Evolutionary conservation across 2,797 vertebrate genomes (phyloP).

Genomic region (Pseudochromis fuscus): DNA sequence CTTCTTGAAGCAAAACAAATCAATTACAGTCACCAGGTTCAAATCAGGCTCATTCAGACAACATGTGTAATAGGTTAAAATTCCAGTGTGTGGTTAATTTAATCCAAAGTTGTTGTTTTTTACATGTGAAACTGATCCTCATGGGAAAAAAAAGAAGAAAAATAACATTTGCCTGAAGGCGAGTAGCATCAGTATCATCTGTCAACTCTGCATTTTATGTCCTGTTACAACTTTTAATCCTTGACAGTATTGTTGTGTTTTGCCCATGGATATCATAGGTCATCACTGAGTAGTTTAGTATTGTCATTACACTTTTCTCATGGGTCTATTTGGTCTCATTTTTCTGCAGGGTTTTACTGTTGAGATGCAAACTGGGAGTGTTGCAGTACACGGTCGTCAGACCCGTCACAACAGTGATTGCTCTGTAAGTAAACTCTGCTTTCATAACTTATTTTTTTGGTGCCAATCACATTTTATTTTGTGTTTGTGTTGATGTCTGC

Average conservation of each 20-base stretch:
- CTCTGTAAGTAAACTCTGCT: conserved; percentile 89
- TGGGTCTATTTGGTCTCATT: conserved; percentile 8
- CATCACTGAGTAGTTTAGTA: neutral
- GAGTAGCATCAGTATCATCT: neutral
- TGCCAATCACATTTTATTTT: neutral
- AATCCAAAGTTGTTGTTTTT: conserved; percentile 3
- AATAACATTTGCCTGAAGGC: neutral
- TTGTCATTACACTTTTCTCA: neutral
- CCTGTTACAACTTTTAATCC: neutral
- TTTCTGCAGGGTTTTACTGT: conserved; percentile 90
- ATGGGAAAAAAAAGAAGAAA: neutral
- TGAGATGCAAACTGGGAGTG: conserved; percentile 97
- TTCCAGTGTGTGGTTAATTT: conserved; percentile 37
- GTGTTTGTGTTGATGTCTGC: neutral
- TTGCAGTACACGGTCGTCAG: conserved; percentile 97
- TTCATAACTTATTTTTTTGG: neutral
- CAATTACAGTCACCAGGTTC: conserved; percentile 46
- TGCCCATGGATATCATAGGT: neutral
- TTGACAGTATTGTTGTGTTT: neutral
- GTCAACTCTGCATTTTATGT: neutral
- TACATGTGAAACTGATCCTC: conserved; percentile 1
- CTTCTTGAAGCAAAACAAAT: conserved; percentile 22
- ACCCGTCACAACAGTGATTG: conserved; percentile 95
- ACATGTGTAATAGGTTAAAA: conserved; percentile 23
- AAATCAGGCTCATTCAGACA: conserved; percentile 50